phyloP scores from a whole-genome alignment of 2,888 invertebrate species.

The Oscheius sp. region DNA sequence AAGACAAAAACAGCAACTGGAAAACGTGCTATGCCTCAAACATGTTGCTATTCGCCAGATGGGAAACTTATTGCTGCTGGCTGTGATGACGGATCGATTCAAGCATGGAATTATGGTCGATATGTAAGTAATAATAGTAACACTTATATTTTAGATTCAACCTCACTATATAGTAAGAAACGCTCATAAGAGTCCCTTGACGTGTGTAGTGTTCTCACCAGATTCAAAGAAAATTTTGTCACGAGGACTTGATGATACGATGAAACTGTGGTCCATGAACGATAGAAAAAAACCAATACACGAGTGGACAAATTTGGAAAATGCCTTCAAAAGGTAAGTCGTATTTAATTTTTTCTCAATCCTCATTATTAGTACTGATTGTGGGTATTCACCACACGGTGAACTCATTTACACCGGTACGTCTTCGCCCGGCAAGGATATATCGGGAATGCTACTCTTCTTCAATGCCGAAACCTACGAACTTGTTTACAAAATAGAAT shows the following conservation, averaged over 20 bases:
- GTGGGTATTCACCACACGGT: slow-evolving; percentile 90
- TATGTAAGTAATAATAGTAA: slow-evolving; percentile 75
- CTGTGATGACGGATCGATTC: slow-evolving; percentile 92
- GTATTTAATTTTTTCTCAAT: neutral
- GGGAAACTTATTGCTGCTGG: slow-evolving; percentile 84
- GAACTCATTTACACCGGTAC: slow-evolving; percentile 86
- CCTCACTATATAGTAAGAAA: slow-evolving; percentile 81
- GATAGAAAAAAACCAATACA: slow-evolving; percentile 83
- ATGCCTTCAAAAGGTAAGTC: slow-evolving; percentile 78
- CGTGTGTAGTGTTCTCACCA: slow-evolving; percentile 87
- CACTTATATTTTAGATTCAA: slow-evolving; percentile 76
- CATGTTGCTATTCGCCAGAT: slow-evolving; percentile 64
- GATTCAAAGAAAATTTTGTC: slow-evolving; percentile 72
- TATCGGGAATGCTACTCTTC: slow-evolving; percentile 80
- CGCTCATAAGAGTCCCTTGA: slow-evolving; percentile 72
- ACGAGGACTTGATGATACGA: slow-evolving; percentile 80
- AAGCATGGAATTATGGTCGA: slow-evolving; percentile 94
- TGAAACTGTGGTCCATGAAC: slow-evolving; percentile 85
- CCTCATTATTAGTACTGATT: slow-evolving; percentile 74
- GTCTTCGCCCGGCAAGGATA: slow-evolving; percentile 76
- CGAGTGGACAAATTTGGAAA: slow-evolving; percentile 79
- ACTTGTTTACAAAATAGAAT: slow-evolving; percentile 80
- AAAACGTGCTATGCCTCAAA: slow-evolving; percentile 63
- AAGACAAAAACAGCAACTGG: slow-evolving; percentile 64
- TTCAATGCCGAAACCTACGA: slow-evolving; percentile 83